Percentiles rank a stretch among this genome's conserved stretches.
Conservation (phyloP, 2,113 vertebrate species). For the Psammodynastes pulverulentus region DNA sequence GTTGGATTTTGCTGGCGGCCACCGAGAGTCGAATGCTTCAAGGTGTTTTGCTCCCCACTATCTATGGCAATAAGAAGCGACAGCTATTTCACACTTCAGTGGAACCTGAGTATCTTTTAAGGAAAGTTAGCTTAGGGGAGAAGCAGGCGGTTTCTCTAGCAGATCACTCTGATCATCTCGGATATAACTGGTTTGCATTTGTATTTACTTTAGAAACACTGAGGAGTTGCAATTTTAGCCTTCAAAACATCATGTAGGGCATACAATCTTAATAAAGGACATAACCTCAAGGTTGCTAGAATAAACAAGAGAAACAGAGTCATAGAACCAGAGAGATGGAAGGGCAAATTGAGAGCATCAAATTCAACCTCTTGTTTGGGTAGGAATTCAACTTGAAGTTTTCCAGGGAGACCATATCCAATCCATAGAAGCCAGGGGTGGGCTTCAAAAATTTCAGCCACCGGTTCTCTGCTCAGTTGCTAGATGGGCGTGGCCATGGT, state of each 20-base stretch:
- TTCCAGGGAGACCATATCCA: background rate
- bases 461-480: too few species aligned
- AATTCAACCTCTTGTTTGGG: background rate
- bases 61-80: background rate
- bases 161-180: background rate
- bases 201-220: background rate
- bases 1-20: constrained; percentile 1
- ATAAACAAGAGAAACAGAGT: background rate
- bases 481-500: too few species aligned
- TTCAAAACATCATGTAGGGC: too few species aligned
- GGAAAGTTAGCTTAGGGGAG: background rate
- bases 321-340: background rate
- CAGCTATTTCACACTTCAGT: background rate
- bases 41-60: background rate
- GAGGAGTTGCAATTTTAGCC: background rate
- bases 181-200: background rate
- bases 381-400: background rate
- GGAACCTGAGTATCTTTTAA: background rate
- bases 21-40: background rate
- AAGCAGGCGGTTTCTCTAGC: background rate
- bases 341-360: background rate
- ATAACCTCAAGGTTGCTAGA: background rate
- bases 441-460: too few species aligned
- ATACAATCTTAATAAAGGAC: background rate
- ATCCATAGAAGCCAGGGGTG: background rate